A percentile compares a stretch with the other conserved stretches of the same genome.
phyloP scores from a whole-genome alignment of 2,797 vertebrate species.

The Pangasius macronema region DNA sequence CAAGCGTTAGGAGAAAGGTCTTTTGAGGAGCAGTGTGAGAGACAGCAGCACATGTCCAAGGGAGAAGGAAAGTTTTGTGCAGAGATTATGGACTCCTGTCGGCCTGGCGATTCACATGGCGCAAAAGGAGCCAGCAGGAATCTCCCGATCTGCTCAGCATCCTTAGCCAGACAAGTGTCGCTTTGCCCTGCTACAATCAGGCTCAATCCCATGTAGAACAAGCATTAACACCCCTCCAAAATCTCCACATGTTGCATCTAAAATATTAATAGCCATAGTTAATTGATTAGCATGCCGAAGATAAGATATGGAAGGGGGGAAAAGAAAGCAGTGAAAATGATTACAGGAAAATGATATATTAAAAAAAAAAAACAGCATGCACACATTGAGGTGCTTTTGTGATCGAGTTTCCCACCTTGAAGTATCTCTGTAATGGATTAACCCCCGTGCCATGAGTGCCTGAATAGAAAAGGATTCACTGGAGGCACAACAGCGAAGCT shows the following conservation, averaged over 20 bases:
- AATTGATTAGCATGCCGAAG: slow-evolving; percentile 49
- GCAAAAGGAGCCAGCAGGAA: slow-evolving; percentile 81
- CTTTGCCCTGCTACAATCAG: slow-evolving; percentile 65
- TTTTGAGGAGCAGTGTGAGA: slow-evolving; percentile 67
- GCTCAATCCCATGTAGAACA: slow-evolving; percentile 68
- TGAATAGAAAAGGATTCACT: slow-evolving; percentile 73
- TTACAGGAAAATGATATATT: slow-evolving; percentile 39
- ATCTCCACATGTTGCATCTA: slow-evolving; percentile 31
- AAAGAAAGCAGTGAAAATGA: slow-evolving; percentile 10
- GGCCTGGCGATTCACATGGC: slow-evolving; percentile 72
- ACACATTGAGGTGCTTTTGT: slow-evolving; percentile 65
- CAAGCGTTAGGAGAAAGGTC: slow-evolving; percentile 37
- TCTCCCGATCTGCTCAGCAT: slow-evolving; percentile 66
- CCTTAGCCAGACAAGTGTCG: slow-evolving; percentile 67
- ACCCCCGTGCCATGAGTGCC: slow-evolving; percentile 69
- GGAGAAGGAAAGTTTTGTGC: slow-evolving; percentile 66
- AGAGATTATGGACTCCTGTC: slow-evolving; percentile 81
- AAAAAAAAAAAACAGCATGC: slow-evolving; percentile 11
- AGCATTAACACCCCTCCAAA: slow-evolving; percentile 55
- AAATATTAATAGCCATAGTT: slow-evolving; percentile 50
- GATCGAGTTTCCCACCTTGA: slow-evolving; percentile 66
- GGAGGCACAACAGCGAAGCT: slow-evolving; percentile 64
- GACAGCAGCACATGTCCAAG: slow-evolving; percentile 66
- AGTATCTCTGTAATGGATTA: slow-evolving; percentile 72
- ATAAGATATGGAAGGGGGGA: slow-evolving; percentile 34